Conservation (phyloP, 1,140 invertebrate species). For the Brachionus plicatilis region DNA sequence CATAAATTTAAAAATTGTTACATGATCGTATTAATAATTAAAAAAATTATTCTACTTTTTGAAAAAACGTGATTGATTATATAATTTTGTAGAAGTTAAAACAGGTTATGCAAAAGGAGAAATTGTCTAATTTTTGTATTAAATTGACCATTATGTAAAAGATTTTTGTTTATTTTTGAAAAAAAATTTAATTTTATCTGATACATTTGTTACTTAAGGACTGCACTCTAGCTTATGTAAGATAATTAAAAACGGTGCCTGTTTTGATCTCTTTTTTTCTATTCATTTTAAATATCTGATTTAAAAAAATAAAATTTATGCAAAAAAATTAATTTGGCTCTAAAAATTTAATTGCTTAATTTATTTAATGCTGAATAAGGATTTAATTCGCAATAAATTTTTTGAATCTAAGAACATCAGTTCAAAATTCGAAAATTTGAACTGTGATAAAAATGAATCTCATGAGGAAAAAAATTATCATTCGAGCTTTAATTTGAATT, state of each 20-base stretch:
- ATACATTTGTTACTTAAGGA: not conserved
- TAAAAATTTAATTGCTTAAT: not conserved
- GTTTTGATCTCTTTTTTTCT: not conserved
- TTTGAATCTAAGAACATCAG: no score
- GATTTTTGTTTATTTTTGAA: not conserved
- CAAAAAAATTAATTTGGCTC: no score
- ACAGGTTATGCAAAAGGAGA: not conserved
- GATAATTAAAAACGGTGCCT: not conserved
- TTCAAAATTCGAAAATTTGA: no score
- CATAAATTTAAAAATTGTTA: slow-evolving; percentile 34
- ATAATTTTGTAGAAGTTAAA: slow-evolving; percentile 12
- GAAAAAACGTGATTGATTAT: slow-evolving; percentile 31
- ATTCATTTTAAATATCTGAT: not conserved
- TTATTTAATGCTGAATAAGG: not conserved
- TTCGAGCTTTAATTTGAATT: no score
- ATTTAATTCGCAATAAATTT: not conserved
- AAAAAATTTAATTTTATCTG: not conserved
- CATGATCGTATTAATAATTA: slow-evolving; percentile 31
- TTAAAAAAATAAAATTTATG: not conserved
- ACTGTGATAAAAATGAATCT: no score
- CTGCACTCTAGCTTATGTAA: not conserved
- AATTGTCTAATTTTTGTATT: not conserved
- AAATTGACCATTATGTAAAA: not conserved
- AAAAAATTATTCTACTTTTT: not conserved
- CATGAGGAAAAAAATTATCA: no score